Base-by-base conservation (phyloP, 2,113 vertebrate genomes). In the Cololabis saira region DNA sequence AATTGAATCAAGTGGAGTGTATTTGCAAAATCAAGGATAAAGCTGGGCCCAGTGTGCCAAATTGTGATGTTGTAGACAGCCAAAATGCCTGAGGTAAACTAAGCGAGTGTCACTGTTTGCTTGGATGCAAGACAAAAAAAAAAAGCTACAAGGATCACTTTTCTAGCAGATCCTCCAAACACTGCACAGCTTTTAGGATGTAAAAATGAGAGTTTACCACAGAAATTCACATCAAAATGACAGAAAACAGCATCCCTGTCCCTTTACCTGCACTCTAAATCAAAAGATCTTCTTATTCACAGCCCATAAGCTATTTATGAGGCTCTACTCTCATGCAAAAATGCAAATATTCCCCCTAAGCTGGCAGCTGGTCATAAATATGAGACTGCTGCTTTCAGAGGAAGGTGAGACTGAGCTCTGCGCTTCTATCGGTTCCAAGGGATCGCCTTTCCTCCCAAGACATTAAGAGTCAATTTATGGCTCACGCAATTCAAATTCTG, bases 381-480 rank as follows among this genome's bases (percentile, higher is more conserved):
- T 47, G 75, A 48, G 40, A 37, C 61, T 49, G 75, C 65, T 30
- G 63, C 59, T 69, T 43, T 58, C 5, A 8, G 22, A 11, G 12
- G 53, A 53, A 60, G 78, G 61, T 40, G 70, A 67, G 17, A 49
- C 15, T 21, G 55, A 61, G 49, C 52, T 12, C 50, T 2, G 11
- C 1, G 17, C 44, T 40, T 54, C 64, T 54, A 52, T 71, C 64
- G 19, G 18, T 71, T 77, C 55, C 57, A 37, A 7, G 54, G 64
- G 52, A 73, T 63, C 42, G 3, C 52, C 76, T 64, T 44, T 51
- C n/a, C 16, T 64, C 71, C 66, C 55, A 12, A 54, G 9, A 44
- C 74, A 60, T 83, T 83, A 85, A 77, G 77, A 79, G 78, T 88
- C 86, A 84, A 89, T 87, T 87, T 75, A 83, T 71, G 1, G 47